Evolutionary conservation across 1,140 invertebrate species (phyloP).

Genomic region (Choristoneura fumiferana): DNA sequence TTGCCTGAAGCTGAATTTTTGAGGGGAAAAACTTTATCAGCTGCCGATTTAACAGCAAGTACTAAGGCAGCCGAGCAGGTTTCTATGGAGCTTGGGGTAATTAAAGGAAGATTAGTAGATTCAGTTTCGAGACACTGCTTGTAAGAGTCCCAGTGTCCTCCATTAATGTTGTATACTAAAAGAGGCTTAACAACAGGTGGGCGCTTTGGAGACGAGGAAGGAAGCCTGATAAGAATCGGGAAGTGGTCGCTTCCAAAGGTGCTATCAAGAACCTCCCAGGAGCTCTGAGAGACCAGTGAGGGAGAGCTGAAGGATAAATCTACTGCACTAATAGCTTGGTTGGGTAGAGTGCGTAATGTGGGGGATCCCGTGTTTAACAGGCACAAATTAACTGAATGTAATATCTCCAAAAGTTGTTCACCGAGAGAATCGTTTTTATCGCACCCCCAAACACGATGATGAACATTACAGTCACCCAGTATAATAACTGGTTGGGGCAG

Average conservation of each 20-base stretch:
- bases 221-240: not conserved
- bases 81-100: not conserved
- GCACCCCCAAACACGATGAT: not conserved
- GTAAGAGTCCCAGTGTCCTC: not conserved
- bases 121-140: not conserved
- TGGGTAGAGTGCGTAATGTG: not conserved
- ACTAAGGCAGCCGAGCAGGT: not conserved
- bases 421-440: not conserved
- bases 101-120: not conserved
- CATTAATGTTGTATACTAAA: not conserved
- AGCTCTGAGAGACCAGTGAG: not conserved
- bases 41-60: not conserved
- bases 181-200: not conserved
- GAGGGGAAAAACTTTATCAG: not conserved
- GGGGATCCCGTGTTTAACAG: not conserved
- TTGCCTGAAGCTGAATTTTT: conserved; percentile 8
- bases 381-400: not conserved
- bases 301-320: not conserved
- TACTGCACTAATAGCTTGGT: not conserved
- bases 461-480: conserved; percentile 11
- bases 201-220: not conserved
- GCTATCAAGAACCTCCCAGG: not conserved
- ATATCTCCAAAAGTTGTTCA: not conserved
- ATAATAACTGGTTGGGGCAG: not conserved
- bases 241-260: conserved; percentile 17